Percentiles rank a stretch among this genome's conserved stretches.
phyloP scores from a whole-genome alignment of 2,797 vertebrate species.

The Esox masquinongy region DNA sequence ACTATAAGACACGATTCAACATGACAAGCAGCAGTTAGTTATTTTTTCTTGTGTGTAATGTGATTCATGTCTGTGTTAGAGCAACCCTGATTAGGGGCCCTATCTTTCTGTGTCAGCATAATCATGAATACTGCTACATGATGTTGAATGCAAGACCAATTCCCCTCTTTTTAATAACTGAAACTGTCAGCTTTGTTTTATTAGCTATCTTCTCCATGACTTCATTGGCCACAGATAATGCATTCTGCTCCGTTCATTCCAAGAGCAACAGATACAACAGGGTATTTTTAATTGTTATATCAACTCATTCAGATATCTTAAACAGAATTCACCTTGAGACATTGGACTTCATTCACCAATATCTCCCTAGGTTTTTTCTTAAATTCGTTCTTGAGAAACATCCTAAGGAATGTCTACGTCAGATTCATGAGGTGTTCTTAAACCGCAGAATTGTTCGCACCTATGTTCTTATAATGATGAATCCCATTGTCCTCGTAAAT shows the following conservation, averaged over 20 bases:
- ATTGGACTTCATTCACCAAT: too few species aligned
- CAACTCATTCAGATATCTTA: neutral
- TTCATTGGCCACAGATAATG: constrained; percentile 24
- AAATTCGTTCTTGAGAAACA: too few species aligned
- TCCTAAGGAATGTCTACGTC: too few species aligned
- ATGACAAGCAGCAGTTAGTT: constrained; percentile 49
- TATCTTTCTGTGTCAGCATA: constrained; percentile 22
- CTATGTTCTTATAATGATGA: too few species aligned
- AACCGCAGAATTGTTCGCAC: too few species aligned
- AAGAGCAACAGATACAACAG: constrained; percentile 3
- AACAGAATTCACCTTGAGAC: too few species aligned
- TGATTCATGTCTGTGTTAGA: constrained; percentile 12
- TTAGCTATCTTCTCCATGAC: constrained; percentile 39
- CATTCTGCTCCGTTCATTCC: constrained; percentile 16
- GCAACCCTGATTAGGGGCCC: neutral
- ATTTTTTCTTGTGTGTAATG: too few species aligned
- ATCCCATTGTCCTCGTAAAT: too few species aligned
- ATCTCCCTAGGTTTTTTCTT: too few species aligned
- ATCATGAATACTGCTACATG: constrained; percentile 20
- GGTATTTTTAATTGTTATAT: neutral
- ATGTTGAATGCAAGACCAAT: constrained; percentile 53
- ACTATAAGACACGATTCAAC: constrained; percentile 46
- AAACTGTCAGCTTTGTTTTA: constrained; percentile 40
- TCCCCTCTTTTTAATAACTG: constrained; percentile 36
- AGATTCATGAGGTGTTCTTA: too few species aligned